Conservation (phyloP, 2,888 invertebrate genomes). For the Acronicta psi region DNA sequence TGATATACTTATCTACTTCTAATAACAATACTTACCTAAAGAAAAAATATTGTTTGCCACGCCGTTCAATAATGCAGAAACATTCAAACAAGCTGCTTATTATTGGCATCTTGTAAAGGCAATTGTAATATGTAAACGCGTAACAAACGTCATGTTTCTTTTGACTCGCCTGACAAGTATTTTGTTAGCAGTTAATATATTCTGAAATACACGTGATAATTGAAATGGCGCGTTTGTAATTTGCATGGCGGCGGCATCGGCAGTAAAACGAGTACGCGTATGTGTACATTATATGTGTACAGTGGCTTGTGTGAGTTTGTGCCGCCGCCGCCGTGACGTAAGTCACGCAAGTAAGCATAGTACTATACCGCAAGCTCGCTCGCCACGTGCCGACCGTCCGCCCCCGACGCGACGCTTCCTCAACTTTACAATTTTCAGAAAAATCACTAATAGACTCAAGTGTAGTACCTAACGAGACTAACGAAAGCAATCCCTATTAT, state of each 20-base stretch:
- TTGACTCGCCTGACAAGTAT: constrained; percentile 35
- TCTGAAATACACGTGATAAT: constrained; percentile 46
- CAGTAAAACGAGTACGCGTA: constrained; percentile 28
- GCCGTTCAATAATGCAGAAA: constrained; percentile 5
- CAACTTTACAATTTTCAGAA: constrained; percentile 30
- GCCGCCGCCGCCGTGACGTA: constrained; percentile 49
- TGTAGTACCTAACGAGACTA: no score
- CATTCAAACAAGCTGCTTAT: constrained; percentile 18
- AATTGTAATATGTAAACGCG: constrained; percentile 29
- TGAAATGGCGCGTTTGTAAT: constrained; percentile 47
- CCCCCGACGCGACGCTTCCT: constrained; percentile 3
- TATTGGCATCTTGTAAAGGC: constrained; percentile 30
- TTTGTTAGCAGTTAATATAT: constrained; percentile 38
- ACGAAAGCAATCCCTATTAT: no score
- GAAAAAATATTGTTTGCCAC: constrained; percentile 4
- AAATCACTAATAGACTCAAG: constrained; percentile 18
- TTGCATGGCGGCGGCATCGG: constrained; percentile 31
- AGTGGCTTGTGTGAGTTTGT: constrained; percentile 17
- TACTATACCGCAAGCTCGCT: constrained; percentile 16
- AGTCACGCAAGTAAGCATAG: constrained; percentile 10
- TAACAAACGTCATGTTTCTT: constrained; percentile 38
- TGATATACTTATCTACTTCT: neutral
- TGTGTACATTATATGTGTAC: constrained; percentile 5
- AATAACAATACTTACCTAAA: neutral
- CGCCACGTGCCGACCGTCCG: constrained; percentile 48